Percentiles rank a stretch among this genome's conserved stretches.
These are phyloP conservation scores for Physocephala rufipes DNA, from an alignment of 2,888 invertebrate genomes.

Conservation along the genomic window DNA sequence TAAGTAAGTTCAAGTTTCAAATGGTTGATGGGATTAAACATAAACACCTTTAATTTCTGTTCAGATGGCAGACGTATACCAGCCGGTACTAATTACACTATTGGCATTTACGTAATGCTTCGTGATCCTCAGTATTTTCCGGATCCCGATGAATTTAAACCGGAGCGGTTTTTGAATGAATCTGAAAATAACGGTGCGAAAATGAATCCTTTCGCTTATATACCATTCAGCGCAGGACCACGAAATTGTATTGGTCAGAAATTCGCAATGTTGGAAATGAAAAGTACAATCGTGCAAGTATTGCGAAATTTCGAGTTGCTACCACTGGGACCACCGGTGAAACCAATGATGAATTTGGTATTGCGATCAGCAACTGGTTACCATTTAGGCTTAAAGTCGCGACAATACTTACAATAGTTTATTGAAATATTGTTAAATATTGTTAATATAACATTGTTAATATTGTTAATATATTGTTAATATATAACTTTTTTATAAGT, in stretches of 20 bases:
- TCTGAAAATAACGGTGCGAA: conserved; percentile 28
- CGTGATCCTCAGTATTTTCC: conserved; percentile 54
- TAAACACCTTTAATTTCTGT: not conserved
- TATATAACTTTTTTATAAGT: not conserved
- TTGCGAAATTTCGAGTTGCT: conserved; percentile 48
- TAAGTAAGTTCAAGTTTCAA: conserved; percentile 64
- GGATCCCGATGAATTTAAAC: conserved; percentile 55
- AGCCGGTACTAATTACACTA: conserved; percentile 52
- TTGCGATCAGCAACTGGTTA: conserved; percentile 46
- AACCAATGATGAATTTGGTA: conserved; percentile 44
- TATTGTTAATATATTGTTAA: not conserved
- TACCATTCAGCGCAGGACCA: conserved; percentile 54
- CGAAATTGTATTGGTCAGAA: conserved; percentile 56
- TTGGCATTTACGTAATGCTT: conserved; percentile 53
- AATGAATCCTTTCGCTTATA: conserved; percentile 48
- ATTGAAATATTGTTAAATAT: too few relatives aligned
- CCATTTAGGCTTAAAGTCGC: conserved; percentile 44
- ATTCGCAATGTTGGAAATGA: conserved; percentile 55
- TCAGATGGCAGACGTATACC: conserved; percentile 56
- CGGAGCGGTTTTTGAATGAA: conserved; percentile 50
- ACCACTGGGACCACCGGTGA: conserved; percentile 43
- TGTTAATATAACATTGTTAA: not conserved
- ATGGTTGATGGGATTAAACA: not conserved
- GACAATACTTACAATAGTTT: conserved; percentile 39
- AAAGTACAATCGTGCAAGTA: conserved; percentile 50